phyloP scores from a whole-genome alignment of 1,140 invertebrate species.

The Ptiloglossa arizonensis region DNA sequence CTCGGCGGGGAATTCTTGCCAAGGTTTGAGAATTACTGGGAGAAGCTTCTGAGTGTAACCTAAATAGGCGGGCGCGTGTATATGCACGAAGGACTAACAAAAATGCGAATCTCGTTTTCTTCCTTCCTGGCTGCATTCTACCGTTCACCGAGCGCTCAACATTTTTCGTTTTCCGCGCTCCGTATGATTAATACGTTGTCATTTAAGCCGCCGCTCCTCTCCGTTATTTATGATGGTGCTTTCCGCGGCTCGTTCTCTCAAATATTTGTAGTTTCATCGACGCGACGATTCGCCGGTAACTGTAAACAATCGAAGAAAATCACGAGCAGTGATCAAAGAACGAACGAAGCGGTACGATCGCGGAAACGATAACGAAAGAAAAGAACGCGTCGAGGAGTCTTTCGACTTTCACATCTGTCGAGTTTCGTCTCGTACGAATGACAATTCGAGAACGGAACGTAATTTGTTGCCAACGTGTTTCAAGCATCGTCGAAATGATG shows the following conservation, averaged over 20 bases:
- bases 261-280: neutral
- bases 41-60: slow-evolving; percentile 1
- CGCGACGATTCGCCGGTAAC: too few relatives aligned
- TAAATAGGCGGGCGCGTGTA: neutral
- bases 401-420: too few relatives aligned
- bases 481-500: too few relatives aligned
- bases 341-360: too few relatives aligned
- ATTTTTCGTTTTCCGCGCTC: neutral
- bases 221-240: slow-evolving; percentile 19
- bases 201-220: neutral
- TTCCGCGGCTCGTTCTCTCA: neutral
- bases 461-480: too few relatives aligned
- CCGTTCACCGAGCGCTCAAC: neutral
- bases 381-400: too few relatives aligned
- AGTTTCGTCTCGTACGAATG: too few relatives aligned
- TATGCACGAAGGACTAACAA: slow-evolving; percentile 12
- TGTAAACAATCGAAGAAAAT: neutral
- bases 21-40: slow-evolving; percentile 14
- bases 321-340: too few relatives aligned
- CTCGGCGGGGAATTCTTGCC: neutral
- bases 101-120: slow-evolving; percentile 22
- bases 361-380: neutral
- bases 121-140: neutral
- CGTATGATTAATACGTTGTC: slow-evolving; percentile 39
- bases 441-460: too few relatives aligned